A percentile compares a stretch with the other conserved stretches of the same genome.
phyloP scores from a whole-genome alignment of 2,797 vertebrate species.

The Gouania willdenowi region DNA sequence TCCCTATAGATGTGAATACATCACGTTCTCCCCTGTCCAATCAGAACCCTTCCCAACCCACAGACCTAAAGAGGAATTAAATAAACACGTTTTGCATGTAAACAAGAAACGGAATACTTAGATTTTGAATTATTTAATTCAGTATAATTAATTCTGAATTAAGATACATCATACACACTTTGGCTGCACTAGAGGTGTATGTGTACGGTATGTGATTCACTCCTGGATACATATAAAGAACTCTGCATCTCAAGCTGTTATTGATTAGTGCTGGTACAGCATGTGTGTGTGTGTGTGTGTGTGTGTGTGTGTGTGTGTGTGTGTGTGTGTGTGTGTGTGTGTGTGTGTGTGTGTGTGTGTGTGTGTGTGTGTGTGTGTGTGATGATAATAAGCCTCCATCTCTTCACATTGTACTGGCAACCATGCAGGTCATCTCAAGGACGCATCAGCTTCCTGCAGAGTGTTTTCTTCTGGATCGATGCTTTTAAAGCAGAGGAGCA shows the following conservation, averaged over 20 bases:
- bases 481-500: constrained; percentile 10
- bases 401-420: constrained; percentile 51
- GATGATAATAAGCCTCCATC: constrained; percentile 56
- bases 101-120: too few species aligned
- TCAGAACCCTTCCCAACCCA: too few species aligned
- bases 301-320: constrained; percentile 4
- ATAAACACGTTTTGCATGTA: too few species aligned
- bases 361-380: background rate
- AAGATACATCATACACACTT: too few species aligned
- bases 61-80: too few species aligned
- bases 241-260: constrained; percentile 25
- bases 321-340: constrained; percentile 6
- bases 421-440: constrained; percentile 66
- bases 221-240: too few species aligned
- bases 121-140: too few species aligned
- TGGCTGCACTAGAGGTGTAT: constrained; percentile 3
- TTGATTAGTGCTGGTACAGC: constrained; percentile 40
- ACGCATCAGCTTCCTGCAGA: constrained; percentile 40
- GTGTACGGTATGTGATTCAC: background rate
- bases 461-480: constrained; percentile 47
- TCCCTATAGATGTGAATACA: too few species aligned
- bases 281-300: background rate
- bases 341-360: constrained; percentile 1
- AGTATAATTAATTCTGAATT: too few species aligned
- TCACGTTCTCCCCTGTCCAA: too few species aligned